A percentile compares a stretch with the other conserved stretches of the same genome.
These are phyloP conservation scores for Hozukius guyotensis DNA, from an alignment of 2,797 vertebrate genomes.

Conservation along the genomic window DNA sequence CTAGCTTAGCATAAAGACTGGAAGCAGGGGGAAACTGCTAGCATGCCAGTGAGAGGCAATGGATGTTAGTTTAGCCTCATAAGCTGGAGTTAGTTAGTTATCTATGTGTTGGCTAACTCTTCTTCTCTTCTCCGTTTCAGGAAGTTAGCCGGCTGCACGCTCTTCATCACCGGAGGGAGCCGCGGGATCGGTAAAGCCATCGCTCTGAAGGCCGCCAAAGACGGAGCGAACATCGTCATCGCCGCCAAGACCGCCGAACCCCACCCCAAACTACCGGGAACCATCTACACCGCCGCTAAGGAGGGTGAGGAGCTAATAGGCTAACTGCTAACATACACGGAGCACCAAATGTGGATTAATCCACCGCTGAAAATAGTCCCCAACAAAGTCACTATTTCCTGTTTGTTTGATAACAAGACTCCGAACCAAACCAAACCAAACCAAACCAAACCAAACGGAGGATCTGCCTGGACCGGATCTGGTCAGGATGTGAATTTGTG, in stretches of 20 bases:
- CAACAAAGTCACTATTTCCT: no score
- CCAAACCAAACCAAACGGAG: no score
- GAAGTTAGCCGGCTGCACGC: conserved; percentile 91
- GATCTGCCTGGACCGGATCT: no score
- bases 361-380: no score
- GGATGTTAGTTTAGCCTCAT: not conserved
- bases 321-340: not conserved
- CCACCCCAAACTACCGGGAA: conserved; percentile 93
- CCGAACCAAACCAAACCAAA: no score
- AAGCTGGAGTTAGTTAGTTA: not conserved
- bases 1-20: not conserved
- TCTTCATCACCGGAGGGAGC: conserved; percentile 96
- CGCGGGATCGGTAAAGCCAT: conserved; percentile 97
- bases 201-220: conserved; percentile 94
- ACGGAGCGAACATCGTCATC: conserved; percentile 94
- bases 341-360: no score
- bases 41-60: not conserved
- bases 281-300: conserved; percentile 92
- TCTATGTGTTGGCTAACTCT: not conserved
- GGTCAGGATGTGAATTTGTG: no score
- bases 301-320: conserved; percentile 85
- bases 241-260: conserved; percentile 92
- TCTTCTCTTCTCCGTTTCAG: conserved; percentile 65
- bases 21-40: not conserved
- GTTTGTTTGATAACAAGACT: no score